Conservation (phyloP, 2,797 vertebrate genomes). For the Melanotaenia parkinsoni region DNA sequence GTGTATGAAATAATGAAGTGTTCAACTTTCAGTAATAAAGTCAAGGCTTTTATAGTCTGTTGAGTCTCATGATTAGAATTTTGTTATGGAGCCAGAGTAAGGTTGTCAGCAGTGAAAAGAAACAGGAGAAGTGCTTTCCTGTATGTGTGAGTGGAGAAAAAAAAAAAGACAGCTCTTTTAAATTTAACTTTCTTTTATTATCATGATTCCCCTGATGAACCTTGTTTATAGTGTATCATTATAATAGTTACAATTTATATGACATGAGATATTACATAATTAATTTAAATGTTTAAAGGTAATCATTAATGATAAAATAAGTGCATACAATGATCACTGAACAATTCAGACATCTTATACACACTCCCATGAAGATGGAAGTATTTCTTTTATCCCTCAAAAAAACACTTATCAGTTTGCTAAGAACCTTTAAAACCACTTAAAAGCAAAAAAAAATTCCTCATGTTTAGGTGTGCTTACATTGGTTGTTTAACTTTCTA, state of each 20-base stretch:
- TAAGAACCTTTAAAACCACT: not conserved
- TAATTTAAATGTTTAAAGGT: not conserved
- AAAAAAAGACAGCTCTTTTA: too few relatives aligned
- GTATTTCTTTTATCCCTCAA: too few relatives aligned
- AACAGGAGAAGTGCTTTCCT: conserved; percentile 5
- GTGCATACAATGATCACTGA: not conserved
- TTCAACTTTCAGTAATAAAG: conserved; percentile 41
- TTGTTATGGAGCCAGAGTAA: conserved; percentile 6
- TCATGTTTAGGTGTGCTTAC: conserved; percentile 28
- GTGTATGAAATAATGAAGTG: conserved; percentile 38
- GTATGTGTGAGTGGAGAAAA: not conserved
- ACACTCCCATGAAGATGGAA: not conserved
- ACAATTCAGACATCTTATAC: not conserved
- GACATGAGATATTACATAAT: not conserved
- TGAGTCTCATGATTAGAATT: conserved; percentile 36
- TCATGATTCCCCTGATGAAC: not conserved
- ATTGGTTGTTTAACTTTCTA: conserved; percentile 42
- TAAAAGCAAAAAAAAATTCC: not conserved
- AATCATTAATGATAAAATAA: not conserved
- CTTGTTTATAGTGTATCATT: not conserved
- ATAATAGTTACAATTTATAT: not conserved
- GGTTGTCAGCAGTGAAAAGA: conserved; percentile 29
- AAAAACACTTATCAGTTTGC: not conserved
- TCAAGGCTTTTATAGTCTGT: conserved; percentile 40
- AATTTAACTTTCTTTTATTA: not conserved